Conservation (phyloP, 2,888 invertebrate species). For the Tubulanus polymorphus region DNA sequence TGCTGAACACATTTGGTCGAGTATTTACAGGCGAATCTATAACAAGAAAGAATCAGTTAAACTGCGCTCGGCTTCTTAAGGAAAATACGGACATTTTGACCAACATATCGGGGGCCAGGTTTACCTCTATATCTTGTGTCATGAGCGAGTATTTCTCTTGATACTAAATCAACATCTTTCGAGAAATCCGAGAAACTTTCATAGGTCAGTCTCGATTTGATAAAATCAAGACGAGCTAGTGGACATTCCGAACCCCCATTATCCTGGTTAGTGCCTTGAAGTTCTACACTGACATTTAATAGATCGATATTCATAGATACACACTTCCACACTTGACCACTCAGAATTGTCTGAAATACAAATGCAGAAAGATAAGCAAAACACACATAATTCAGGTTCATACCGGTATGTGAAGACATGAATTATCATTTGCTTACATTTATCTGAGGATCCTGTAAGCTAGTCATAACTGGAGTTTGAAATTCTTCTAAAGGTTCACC, state of each 20-base stretch:
- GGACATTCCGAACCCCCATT: constrained; percentile 33
- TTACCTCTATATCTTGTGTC: constrained; percentile 66
- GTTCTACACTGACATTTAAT: constrained; percentile 76
- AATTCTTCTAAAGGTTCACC: constrained; percentile 71
- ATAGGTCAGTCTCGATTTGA: constrained; percentile 79
- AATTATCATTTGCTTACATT: constrained; percentile 28
- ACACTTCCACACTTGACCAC: constrained; percentile 66
- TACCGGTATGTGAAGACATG: background rate
- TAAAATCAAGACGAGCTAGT: constrained; percentile 85
- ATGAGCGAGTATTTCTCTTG: constrained; percentile 78
- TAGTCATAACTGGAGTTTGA: constrained; percentile 41
- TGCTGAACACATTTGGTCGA: constrained; percentile 79
- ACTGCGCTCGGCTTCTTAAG: background rate
- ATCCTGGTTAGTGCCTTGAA: constrained; percentile 48
- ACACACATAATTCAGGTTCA: background rate
- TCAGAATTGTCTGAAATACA: constrained; percentile 49
- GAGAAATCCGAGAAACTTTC: constrained; percentile 84
- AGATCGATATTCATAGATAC: constrained; percentile 79
- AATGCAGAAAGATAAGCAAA: too few relatives aligned
- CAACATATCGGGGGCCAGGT: constrained; percentile 1
- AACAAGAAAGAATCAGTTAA: constrained; percentile 3
- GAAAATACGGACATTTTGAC: background rate
- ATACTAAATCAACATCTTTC: constrained; percentile 88
- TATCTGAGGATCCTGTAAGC: constrained; percentile 55
- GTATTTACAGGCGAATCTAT: constrained; percentile 64